Evolutionary conservation across 2,888 invertebrate genomes (phyloP).

Genomic region (Eustalomyia histrio): DNA sequence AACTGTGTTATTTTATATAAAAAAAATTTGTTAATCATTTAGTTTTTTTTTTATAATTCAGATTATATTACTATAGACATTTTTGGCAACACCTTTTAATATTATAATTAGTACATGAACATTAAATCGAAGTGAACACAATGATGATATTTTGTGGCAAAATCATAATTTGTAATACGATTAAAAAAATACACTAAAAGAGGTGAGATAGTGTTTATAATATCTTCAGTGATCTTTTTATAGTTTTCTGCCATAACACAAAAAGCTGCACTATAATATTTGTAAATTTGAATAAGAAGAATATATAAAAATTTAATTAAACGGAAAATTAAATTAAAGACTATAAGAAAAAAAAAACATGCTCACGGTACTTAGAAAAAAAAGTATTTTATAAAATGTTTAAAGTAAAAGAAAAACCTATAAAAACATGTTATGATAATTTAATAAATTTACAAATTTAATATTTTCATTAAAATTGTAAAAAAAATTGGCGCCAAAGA

Average conservation of each 20-base stretch:
- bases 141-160: not conserved
- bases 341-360: not conserved
- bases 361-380: not conserved
- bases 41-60: too few relatives aligned
- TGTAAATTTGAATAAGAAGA: conserved; percentile 21
- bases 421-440: not conserved
- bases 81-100: not conserved
- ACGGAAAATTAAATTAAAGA: conserved; percentile 53
- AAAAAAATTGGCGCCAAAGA: conserved; percentile 5
- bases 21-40: too few relatives aligned
- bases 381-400: not conserved
- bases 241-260: too few relatives aligned
- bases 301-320: conserved; percentile 57
- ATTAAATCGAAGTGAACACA: not conserved
- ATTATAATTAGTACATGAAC: not conserved
- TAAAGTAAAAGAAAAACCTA: not conserved
- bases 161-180: not conserved
- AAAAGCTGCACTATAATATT: not conserved
- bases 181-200: not conserved
- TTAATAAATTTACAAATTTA: not conserved
- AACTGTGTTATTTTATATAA: too few relatives aligned
- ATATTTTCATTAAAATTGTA: not conserved
- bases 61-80: not conserved
- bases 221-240: not conserved
- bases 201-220: not conserved